Conservation (phyloP, 2,797 vertebrate genomes). For the Nothura maculosa region DNA sequence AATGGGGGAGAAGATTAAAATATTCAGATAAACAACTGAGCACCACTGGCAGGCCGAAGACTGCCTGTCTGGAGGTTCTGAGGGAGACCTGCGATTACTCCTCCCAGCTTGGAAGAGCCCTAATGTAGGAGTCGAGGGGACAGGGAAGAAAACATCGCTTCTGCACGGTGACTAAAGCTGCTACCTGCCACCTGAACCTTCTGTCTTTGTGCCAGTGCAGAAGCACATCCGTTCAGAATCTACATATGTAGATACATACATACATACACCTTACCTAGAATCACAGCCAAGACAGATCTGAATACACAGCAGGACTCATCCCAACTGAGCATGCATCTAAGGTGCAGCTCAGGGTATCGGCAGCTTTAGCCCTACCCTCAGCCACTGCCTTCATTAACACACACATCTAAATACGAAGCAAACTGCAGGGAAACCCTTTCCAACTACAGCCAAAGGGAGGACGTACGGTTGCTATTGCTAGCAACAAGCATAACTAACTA, state of each 20-base stretch:
- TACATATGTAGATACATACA: too few relatives aligned
- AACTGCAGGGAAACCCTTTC: not conserved
- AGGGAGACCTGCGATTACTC: not conserved
- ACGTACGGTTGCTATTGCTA: not conserved
- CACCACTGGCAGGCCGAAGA: not conserved
- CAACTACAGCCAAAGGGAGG: not conserved
- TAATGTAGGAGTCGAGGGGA: rapidly evolving
- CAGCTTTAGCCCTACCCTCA: not conserved
- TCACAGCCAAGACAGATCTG: not conserved
- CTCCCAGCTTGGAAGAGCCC: not conserved
- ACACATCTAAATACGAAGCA: not conserved
- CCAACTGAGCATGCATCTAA: rapidly evolving
- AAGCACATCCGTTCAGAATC: not conserved
- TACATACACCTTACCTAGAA: rapidly evolving
- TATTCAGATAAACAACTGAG: not conserved
- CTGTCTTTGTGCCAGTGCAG: rapidly evolving
- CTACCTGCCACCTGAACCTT: not conserved
- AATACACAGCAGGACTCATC: not conserved
- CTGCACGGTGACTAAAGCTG: rapidly evolving
- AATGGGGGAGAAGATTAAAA: not conserved
- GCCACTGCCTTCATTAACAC: not conserved
- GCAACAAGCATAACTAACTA: not conserved
- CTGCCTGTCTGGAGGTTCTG: not conserved
- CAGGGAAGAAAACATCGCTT: not conserved
- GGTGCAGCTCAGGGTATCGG: rapidly evolving